Evolutionary conservation across 1,140 invertebrate genomes (phyloP).

Genomic region (Cardiocondyla obscurior): DNA sequence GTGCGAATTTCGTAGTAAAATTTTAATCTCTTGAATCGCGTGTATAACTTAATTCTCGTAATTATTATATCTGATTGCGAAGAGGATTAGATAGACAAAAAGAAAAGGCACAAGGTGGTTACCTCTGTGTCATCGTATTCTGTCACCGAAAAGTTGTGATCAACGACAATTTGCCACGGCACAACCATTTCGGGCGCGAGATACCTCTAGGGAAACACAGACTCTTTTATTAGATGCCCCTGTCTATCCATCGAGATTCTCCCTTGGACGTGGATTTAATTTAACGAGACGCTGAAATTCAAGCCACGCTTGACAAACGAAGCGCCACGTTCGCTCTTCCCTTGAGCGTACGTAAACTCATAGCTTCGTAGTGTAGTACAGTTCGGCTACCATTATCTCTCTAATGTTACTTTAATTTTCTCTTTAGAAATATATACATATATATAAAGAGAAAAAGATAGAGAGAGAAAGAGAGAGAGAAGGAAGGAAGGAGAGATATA

Average conservation of each 20-base stretch:
- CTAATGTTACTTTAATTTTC: slow-evolving; percentile 20
- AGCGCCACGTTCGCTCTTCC: slow-evolving; percentile 20
- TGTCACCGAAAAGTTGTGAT: not conserved
- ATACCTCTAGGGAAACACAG: not conserved
- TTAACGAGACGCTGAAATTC: slow-evolving; percentile 55
- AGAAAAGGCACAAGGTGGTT: not conserved
- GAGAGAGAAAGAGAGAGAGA: not conserved
- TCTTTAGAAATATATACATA: not conserved
- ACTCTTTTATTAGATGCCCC: slow-evolving; percentile 42
- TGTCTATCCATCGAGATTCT: slow-evolving; percentile 22
- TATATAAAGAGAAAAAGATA: not conserved
- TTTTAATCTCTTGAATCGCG: not conserved
- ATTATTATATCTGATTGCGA: slow-evolving; percentile 1
- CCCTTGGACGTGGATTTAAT: slow-evolving; percentile 46
- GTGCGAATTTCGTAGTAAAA: not conserved
- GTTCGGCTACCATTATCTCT: slow-evolving; percentile 31
- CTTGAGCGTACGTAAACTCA: too few species aligned
- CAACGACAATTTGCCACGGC: slow-evolving; percentile 32
- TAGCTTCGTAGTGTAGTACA: not conserved
- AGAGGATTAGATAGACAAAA: not conserved
- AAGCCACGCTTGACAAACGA: slow-evolving; percentile 47
- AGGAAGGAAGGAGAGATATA: not conserved
- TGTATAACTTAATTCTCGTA: not conserved
- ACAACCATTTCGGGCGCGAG: slow-evolving; percentile 26
- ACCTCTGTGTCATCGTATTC: not conserved